Evolutionary conservation across 2,888 invertebrate genomes (phyloP).

Genomic region (Himalopsyche kuldschensis): DNA sequence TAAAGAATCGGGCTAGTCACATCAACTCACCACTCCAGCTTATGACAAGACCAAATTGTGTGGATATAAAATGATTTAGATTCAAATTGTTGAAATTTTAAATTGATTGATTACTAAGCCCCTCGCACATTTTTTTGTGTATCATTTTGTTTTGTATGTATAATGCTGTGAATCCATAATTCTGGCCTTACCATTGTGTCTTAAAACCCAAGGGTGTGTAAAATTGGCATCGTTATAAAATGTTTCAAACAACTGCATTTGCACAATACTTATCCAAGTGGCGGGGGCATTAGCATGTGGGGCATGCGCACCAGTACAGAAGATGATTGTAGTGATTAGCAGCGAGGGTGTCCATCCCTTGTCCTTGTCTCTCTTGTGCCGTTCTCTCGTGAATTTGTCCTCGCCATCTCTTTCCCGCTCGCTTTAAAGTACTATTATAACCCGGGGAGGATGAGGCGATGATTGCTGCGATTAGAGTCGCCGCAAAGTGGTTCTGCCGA

Average conservation of each 20-base stretch:
- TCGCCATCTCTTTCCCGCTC: not conserved
- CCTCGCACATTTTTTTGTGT: too few species aligned
- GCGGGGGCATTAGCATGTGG: slow-evolving; percentile 34
- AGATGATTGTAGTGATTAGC: slow-evolving; percentile 40
- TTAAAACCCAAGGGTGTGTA: too few species aligned
- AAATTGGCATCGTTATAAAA: not conserved
- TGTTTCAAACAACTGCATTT: not conserved
- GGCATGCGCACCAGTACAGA: slow-evolving; percentile 36
- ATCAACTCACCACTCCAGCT: too few species aligned
- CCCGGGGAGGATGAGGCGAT: slow-evolving; percentile 18
- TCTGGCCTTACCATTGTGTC: too few species aligned
- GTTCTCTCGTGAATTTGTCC: not conserved
- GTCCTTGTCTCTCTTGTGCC: not conserved
- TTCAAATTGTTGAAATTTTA: too few species aligned
- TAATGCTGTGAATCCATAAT: too few species aligned
- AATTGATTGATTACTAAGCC: too few species aligned
- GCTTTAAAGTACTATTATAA: not conserved
- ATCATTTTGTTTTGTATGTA: too few species aligned
- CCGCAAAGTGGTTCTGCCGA: slow-evolving; percentile 24
- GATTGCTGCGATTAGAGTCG: slow-evolving; percentile 35
- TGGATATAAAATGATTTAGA: too few species aligned
- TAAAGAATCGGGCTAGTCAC: too few species aligned
- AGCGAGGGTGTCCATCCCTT: not conserved
- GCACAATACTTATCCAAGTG: not conserved
- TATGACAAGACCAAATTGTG: too few species aligned